phyloP scores from a whole-genome alignment of 2,113 vertebrate genomes.

The Copsychus sechellarum region DNA sequence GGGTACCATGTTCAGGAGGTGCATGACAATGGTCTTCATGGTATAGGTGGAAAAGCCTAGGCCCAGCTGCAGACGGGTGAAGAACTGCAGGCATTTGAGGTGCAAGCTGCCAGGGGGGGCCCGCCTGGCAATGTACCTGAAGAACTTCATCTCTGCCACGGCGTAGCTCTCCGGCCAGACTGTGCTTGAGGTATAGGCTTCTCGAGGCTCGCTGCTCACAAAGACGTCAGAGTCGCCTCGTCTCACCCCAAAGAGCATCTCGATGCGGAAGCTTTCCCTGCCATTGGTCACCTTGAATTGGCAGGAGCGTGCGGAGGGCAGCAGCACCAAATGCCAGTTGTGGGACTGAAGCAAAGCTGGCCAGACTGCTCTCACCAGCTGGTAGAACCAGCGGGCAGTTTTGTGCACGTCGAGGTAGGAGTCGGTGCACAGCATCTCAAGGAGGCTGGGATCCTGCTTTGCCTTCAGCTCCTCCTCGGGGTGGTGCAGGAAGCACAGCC shows the following conservation, averaged over 20 bases:
- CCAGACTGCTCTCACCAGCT: background rate
- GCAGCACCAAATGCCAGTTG: background rate
- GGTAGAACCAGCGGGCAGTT: background rate
- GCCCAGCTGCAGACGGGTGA: too few relatives aligned
- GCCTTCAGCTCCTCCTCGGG: too few relatives aligned
- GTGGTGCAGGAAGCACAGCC: too few relatives aligned
- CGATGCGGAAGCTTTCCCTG: background rate
- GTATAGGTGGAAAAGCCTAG: background rate
- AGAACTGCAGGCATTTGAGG: background rate
- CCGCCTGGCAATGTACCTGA: background rate
- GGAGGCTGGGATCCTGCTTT: background rate
- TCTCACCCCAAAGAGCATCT: background rate
- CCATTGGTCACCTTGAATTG: background rate
- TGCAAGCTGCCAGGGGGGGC: background rate
- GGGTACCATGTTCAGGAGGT: fast-evolving
- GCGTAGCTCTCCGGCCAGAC: background rate
- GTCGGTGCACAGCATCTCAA: background rate
- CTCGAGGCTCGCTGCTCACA: background rate
- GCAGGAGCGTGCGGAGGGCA: background rate
- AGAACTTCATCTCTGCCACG: background rate
- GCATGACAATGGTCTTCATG: background rate
- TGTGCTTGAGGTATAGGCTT: background rate
- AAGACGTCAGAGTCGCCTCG: background rate
- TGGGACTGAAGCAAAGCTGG: background rate
- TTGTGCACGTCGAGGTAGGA: background rate